A percentile compares a stretch with the other conserved stretches of the same genome.
Conservation (phyloP, 2,797 vertebrate genomes). For the Melanotaenia nigrans region DNA sequence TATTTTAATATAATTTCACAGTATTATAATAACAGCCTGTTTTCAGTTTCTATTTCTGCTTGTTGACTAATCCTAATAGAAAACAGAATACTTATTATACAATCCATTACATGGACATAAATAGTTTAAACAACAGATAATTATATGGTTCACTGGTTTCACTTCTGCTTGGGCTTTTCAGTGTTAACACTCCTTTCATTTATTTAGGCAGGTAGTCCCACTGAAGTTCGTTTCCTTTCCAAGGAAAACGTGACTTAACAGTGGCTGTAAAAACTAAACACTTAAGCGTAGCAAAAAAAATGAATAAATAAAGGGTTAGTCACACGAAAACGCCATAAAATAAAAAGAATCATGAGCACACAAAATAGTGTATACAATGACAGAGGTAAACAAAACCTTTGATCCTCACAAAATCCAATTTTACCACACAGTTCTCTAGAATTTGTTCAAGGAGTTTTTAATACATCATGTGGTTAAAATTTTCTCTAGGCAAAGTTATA, state of each 20-base stretch:
- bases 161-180: too few relatives aligned
- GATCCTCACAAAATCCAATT: background rate
- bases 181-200: too few relatives aligned
- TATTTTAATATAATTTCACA: background rate
- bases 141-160: background rate
- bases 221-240: too few relatives aligned
- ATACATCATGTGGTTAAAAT: background rate
- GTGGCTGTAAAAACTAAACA: too few relatives aligned
- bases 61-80: background rate
- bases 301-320: too few relatives aligned
- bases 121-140: background rate
- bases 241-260: too few relatives aligned
- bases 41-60: background rate
- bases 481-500: background rate
- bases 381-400: background rate
- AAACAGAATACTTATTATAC: background rate
- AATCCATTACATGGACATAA: too few relatives aligned
- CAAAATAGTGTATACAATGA: background rate
- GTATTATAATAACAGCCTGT: background rate
- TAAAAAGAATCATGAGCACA: background rate
- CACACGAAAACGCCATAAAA: too few relatives aligned
- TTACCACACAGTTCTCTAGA: background rate
- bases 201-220: too few relatives aligned
- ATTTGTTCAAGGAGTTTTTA: background rate
- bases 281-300: too few relatives aligned